Conservation (phyloP, 2,888 invertebrate genomes). For the Eurois occulta region DNA sequence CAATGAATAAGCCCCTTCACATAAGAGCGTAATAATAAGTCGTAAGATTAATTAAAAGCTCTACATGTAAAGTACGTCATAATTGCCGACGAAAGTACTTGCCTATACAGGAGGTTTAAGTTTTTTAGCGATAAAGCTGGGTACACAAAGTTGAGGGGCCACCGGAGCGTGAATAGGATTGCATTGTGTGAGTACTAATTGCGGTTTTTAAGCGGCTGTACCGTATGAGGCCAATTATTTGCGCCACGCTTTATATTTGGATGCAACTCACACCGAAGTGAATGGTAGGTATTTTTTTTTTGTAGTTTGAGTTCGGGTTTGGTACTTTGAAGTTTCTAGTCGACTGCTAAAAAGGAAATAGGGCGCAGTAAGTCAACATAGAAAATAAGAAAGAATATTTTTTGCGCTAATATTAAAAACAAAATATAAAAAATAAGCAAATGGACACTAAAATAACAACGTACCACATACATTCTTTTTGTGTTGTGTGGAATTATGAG, state of each 20-base stretch:
- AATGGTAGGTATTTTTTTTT: not conserved
- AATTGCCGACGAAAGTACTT: conserved; percentile 45
- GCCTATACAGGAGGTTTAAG: conserved; percentile 44
- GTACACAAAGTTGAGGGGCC: conserved; percentile 57
- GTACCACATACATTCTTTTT: not conserved
- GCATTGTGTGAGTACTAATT: conserved; percentile 69
- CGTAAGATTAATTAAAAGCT: conserved; percentile 58
- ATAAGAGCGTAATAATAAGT: conserved; percentile 43
- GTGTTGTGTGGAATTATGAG: not conserved
- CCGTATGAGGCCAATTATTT: conserved; percentile 72
- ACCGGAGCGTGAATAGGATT: conserved; percentile 58
- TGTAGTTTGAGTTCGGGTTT: not conserved
- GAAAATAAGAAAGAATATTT: not conserved
- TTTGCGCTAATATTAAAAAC: too few species aligned
- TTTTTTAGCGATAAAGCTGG: conserved; percentile 58
- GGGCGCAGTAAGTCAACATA: not conserved
- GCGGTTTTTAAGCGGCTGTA: conserved; percentile 66
- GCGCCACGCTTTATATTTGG: conserved; percentile 64
- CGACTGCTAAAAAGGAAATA: not conserved
- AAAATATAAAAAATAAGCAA: not conserved
- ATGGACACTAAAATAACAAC: not conserved
- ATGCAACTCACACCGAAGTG: conserved; percentile 54
- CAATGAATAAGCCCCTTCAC: conserved; percentile 28
- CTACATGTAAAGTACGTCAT: conserved; percentile 39
- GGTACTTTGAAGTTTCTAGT: not conserved